phyloP scores from a whole-genome alignment of 1,140 invertebrate species.

The Rhopalosiphum padi region DNA sequence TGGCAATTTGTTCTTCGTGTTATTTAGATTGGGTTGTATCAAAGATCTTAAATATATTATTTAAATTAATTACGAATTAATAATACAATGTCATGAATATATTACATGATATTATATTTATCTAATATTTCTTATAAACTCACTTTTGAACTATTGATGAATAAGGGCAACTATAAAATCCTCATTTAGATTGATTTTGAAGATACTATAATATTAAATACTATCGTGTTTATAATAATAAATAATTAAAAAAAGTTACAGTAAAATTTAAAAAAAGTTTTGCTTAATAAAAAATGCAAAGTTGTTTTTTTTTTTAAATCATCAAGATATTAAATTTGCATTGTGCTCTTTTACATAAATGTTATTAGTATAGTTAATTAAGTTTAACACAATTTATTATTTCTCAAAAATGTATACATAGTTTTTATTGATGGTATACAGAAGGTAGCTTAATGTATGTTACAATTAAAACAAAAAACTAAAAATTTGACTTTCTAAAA shows the following conservation, averaged over 20 bases:
- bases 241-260: not conserved
- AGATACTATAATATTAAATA: too few species aligned
- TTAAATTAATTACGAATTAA: too few species aligned
- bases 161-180: too few species aligned
- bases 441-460: not conserved
- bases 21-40: not conserved
- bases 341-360: not conserved
- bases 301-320: not conserved
- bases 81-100: too few species aligned
- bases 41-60: not conserved
- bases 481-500: not conserved
- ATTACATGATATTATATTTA: too few species aligned
- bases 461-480: not conserved
- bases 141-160: too few species aligned
- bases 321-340: not conserved
- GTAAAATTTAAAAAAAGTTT: not conserved
- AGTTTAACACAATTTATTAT: not conserved
- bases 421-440: not conserved
- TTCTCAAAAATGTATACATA: not conserved
- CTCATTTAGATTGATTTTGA: too few species aligned
- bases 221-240: not conserved
- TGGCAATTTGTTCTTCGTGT: not conserved
- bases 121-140: too few species aligned
- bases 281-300: not conserved
- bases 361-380: not conserved